These are phyloP conservation scores for Bothrops alternatus DNA, from an alignment of 2,797 vertebrate genomes.

Conservation along the genomic window DNA sequence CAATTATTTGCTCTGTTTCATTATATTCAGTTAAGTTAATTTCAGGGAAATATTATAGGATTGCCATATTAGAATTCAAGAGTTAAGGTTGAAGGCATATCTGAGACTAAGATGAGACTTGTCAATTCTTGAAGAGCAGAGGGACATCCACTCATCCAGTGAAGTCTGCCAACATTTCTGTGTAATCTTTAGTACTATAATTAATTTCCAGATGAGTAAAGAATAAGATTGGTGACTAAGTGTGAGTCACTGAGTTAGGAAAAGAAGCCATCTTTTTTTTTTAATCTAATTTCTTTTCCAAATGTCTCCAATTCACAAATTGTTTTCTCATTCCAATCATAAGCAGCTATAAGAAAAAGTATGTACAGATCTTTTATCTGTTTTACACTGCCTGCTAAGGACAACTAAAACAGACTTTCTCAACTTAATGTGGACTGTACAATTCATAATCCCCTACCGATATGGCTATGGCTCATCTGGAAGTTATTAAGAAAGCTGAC, in stretches of 20 bases:
- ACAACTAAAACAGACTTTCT: not conserved
- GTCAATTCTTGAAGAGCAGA: not conserved
- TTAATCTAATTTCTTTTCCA: not conserved
- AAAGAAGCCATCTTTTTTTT: constrained; percentile 47
- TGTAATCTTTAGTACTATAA: constrained; percentile 37
- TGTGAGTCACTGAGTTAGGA: constrained; percentile 44
- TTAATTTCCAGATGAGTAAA: constrained; percentile 33
- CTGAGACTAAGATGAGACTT: not conserved
- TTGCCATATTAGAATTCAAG: not conserved
- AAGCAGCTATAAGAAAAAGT: not conserved
- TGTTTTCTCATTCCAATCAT: not conserved
- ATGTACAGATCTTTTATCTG: not conserved
- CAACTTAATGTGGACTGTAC: not conserved
- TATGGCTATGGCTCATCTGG: not conserved
- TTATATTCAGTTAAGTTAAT: not conserved
- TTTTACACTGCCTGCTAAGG: not conserved
- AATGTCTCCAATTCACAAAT: not conserved
- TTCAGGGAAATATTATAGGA: not conserved
- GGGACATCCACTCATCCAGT: not conserved
- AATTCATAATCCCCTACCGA: not conserved
- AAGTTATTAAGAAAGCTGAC: not conserved
- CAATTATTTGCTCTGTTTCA: not conserved
- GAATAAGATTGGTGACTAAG: constrained; percentile 34
- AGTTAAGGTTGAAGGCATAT: not conserved
- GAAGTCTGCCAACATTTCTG: constrained; percentile 12